Conservation (phyloP, 2,797 vertebrate genomes). For the Novumbra hubbsi region DNA sequence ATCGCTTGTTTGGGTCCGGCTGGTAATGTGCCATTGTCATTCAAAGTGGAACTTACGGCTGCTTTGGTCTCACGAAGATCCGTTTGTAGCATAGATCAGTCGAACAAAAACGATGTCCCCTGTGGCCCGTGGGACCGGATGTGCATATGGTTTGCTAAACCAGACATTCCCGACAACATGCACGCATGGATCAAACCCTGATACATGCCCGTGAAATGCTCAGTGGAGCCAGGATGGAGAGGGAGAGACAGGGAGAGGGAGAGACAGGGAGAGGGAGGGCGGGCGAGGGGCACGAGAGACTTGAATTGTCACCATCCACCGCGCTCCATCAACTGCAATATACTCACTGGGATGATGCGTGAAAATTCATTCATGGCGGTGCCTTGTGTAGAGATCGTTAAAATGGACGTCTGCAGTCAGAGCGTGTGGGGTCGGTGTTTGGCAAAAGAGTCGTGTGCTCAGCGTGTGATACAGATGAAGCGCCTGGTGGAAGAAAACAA, state of each 20-base stretch:
- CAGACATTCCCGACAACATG: neutral
- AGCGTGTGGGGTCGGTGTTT: slow-evolving; percentile 17
- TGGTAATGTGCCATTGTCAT: neutral
- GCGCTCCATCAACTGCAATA: slow-evolving; percentile 64
- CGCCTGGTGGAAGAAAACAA: neutral
- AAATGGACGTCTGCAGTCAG: slow-evolving; percentile 23
- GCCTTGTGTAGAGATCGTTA: slow-evolving; percentile 11
- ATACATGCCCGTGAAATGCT: slow-evolving; percentile 11
- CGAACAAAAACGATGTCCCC: neutral
- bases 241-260: slow-evolving; percentile 19
- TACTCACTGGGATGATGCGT: slow-evolving; percentile 60
- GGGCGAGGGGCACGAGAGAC: slow-evolving; percentile 42
- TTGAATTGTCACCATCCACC: slow-evolving; percentile 50
- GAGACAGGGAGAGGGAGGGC: slow-evolving; percentile 15
- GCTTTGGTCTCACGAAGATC: neutral
- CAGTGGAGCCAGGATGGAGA: slow-evolving; percentile 8
- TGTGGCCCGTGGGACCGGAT: neutral
- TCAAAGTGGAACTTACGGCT: neutral
- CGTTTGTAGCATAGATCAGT: neutral
- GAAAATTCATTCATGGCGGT: slow-evolving; percentile 63
- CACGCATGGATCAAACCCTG: slow-evolving; percentile 18
- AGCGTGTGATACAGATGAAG: neutral
- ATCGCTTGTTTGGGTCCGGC: neutral
- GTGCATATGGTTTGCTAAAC: neutral
- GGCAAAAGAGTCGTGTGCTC: neutral